Evolutionary conservation across 2,888 invertebrate species (phyloP).

Genomic region (Onthophagus sagittarius): DNA sequence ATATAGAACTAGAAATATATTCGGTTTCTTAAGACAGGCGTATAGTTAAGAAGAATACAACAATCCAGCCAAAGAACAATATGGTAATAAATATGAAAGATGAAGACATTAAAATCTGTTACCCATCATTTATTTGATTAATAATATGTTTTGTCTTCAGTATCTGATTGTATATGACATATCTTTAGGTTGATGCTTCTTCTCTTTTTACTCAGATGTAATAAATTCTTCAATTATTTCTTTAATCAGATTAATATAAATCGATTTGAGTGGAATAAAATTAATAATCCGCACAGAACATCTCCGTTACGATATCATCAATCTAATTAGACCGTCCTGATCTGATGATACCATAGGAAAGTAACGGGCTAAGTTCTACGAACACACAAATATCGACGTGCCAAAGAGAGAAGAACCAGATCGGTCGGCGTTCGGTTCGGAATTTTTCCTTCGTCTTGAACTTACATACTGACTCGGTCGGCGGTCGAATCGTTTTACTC

Average conservation of each 20-base stretch:
- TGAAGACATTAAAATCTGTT: too few relatives aligned
- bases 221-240: too few relatives aligned
- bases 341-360: slow-evolving; percentile 14
- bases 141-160: too few relatives aligned
- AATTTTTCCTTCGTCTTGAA: not conserved
- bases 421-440: not conserved
- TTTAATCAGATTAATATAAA: not conserved
- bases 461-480: not conserved
- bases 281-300: not conserved
- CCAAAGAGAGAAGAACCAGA: not conserved
- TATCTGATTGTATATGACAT: too few relatives aligned
- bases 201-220: too few relatives aligned
- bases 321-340: slow-evolving; percentile 13
- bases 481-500: not conserved
- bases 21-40: too few relatives aligned
- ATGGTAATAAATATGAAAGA: too few relatives aligned
- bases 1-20: too few relatives aligned
- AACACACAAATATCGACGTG: not conserved
- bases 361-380: slow-evolving; percentile 2
- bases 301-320: not conserved
- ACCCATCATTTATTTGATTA: too few relatives aligned
- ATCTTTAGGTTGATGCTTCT: too few relatives aligned
- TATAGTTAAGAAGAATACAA: too few relatives aligned
- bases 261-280: not conserved
- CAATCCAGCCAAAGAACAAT: too few relatives aligned